phyloP scores from a whole-genome alignment of 2,888 invertebrate genomes.

The Anthrax anthrax region DNA sequence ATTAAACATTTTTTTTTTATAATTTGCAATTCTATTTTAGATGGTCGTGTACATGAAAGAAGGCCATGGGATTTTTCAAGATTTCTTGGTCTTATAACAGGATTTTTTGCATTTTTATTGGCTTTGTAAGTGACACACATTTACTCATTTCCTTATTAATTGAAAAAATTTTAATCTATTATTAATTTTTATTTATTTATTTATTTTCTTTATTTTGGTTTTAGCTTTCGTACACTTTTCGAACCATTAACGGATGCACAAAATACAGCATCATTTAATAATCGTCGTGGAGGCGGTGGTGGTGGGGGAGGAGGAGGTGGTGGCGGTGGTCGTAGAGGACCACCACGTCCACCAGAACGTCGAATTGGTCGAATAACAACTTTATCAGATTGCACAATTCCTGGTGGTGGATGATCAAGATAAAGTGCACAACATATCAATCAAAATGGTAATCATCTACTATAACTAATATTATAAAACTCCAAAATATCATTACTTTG shows the following conservation, averaged over 20 bases:
- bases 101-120: conserved; percentile 1
- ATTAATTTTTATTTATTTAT: neutral
- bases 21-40: neutral
- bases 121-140: conserved; percentile 8
- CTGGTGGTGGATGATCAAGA: conserved; percentile 9
- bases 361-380: conserved; percentile 8
- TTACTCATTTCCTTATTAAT: too few relatives aligned
- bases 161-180: too few relatives aligned
- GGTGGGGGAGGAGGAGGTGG: conserved; percentile 2
- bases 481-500: too few relatives aligned
- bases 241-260: conserved; percentile 1
- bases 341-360: neutral
- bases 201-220: neutral
- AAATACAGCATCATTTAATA: neutral
- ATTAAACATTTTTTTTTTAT: too few relatives aligned
- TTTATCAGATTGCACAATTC: conserved; percentile 6
- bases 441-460: neutral
- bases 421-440: conserved; percentile 3
- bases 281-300: conserved; percentile 1
- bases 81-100: conserved; percentile 1
- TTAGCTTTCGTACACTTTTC: conserved; percentile 3
- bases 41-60: conserved; percentile 2
- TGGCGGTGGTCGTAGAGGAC: neutral
- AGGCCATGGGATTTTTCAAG: conserved; percentile 1
- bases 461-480: neutral